Percentiles rank a stretch among this genome's conserved stretches.
These are phyloP conservation scores for Drosophila serrata DNA, from an alignment of 1,140 invertebrate species.

Conservation along the genomic window DNA sequence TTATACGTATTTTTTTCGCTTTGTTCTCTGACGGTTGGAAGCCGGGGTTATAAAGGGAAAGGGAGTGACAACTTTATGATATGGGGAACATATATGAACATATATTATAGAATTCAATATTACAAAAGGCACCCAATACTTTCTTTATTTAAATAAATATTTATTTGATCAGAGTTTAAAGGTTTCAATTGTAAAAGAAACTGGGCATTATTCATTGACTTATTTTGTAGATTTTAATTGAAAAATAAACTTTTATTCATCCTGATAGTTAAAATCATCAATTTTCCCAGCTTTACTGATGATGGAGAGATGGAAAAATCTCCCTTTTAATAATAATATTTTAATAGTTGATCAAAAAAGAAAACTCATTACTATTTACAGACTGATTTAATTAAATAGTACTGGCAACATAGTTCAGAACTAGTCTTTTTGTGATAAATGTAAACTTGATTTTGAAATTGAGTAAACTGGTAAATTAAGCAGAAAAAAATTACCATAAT, in stretches of 20 bases:
- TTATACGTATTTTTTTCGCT: slow-evolving; percentile 21
- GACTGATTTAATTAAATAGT: slow-evolving; percentile 12
- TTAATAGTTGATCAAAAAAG: neutral
- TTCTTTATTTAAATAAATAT: too few species aligned
- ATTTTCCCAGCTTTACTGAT: too few species aligned
- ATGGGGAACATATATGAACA: neutral
- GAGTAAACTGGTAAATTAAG: slow-evolving; percentile 10
- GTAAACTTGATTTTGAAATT: slow-evolving; percentile 1
- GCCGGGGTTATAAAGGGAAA: neutral
- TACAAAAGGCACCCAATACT: too few species aligned
- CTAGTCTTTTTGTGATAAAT: slow-evolving; percentile 2
- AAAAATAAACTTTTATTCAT: neutral
- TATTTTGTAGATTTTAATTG: neutral
- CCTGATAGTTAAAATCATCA: too few species aligned
- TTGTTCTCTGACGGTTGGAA: slow-evolving; percentile 6
- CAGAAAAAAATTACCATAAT: slow-evolving; percentile 20
- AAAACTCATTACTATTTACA: neutral
- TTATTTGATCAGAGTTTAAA: neutral
- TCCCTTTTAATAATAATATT: neutral
- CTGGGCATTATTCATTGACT: neutral
- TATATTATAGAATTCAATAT: slow-evolving; percentile 4
- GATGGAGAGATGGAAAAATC: too few species aligned
- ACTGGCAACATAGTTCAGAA: neutral
- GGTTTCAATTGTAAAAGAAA: neutral
- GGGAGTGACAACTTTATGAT: neutral